Percentiles rank a stretch among this genome's conserved stretches.
These are phyloP conservation scores for Lordiphosa clarofinis DNA, from an alignment of 1,140 invertebrate species.

Conservation along the genomic window DNA sequence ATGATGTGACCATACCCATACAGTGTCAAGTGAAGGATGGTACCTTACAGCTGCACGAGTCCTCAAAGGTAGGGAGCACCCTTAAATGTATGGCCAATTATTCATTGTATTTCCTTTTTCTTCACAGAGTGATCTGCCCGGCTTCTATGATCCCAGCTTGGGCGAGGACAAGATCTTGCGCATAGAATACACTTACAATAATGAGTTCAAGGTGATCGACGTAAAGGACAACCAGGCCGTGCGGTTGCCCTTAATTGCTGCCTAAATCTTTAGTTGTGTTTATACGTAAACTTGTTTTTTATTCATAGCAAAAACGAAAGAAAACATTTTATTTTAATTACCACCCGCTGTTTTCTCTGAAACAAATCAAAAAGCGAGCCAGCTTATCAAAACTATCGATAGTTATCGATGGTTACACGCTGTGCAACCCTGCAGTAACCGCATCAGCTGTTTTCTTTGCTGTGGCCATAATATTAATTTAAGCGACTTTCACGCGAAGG, in stretches of 20 bases:
- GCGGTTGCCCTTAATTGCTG: conserved; percentile 89
- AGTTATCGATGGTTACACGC: too few relatives aligned
- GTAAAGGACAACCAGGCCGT: conserved; percentile 89
- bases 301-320: conserved; percentile 31
- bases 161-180: conserved; percentile 94
- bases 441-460: too few relatives aligned
- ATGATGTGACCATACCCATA: conserved; percentile 95
- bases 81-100: not conserved
- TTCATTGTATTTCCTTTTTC: not conserved
- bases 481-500: not conserved
- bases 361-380: too few relatives aligned
- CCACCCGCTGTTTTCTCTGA: not conserved
- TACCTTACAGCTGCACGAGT: conserved; percentile 90
- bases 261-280: conserved; percentile 68
- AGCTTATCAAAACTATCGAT: too few relatives aligned
- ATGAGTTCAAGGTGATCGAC: conserved; percentile 88
- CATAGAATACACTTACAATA: conserved; percentile 92
- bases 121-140: conserved; percentile 92
- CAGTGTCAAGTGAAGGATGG: conserved; percentile 97
- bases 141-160: conserved; percentile 97
- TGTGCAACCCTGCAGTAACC: too few relatives aligned
- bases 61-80: conserved; percentile 92
- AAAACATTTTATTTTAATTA: conserved; percentile 1
- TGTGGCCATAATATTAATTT: too few relatives aligned
- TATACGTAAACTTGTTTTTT: conserved; percentile 57